A percentile compares a stretch with the other conserved stretches of the same genome.
phyloP scores from a whole-genome alignment of 2,113 vertebrate species.

The Beaufortia kweichowensis region DNA sequence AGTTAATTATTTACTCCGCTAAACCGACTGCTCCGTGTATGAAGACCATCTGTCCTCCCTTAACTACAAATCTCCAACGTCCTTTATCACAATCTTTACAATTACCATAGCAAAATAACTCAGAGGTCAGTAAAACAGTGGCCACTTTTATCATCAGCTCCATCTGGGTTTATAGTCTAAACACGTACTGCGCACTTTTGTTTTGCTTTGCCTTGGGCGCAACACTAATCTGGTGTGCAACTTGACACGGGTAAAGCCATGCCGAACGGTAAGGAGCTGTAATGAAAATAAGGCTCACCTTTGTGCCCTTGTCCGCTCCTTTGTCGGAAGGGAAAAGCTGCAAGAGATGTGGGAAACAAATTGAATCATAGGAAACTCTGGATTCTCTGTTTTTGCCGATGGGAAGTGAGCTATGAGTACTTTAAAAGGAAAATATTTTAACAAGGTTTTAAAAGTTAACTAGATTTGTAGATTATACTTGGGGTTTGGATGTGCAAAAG shows the following conservation, averaged over 20 bases:
- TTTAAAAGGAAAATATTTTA: constrained; percentile 30
- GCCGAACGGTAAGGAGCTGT: neutral
- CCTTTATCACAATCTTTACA: neutral
- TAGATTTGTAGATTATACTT: neutral
- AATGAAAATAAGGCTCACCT: constrained; percentile 77
- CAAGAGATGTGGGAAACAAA: constrained; percentile 64
- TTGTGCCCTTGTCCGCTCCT: constrained; percentile 89
- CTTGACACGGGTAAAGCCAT: constrained; percentile 1
- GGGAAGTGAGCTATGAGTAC: constrained; percentile 14
- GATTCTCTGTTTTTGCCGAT: constrained; percentile 55
- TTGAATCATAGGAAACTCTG: constrained; percentile 70
- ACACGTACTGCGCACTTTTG: neutral
- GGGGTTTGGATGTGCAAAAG: too few relatives aligned
- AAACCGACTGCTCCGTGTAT: constrained; percentile 29
- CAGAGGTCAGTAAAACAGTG: neutral
- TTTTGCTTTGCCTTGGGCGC: neutral
- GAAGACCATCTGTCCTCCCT: constrained; percentile 41
- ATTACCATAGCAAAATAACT: neutral
- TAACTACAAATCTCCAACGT: constrained; percentile 15
- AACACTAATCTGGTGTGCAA: neutral
- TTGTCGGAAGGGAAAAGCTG: constrained; percentile 94
- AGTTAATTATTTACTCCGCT: constrained; percentile 53
- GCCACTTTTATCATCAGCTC: neutral
- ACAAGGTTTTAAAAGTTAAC: neutral
- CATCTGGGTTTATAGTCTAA: constrained; percentile 9